Evolutionary conservation across 2,888 invertebrate genomes (phyloP).

Genomic region (Tetropium fuscum): DNA sequence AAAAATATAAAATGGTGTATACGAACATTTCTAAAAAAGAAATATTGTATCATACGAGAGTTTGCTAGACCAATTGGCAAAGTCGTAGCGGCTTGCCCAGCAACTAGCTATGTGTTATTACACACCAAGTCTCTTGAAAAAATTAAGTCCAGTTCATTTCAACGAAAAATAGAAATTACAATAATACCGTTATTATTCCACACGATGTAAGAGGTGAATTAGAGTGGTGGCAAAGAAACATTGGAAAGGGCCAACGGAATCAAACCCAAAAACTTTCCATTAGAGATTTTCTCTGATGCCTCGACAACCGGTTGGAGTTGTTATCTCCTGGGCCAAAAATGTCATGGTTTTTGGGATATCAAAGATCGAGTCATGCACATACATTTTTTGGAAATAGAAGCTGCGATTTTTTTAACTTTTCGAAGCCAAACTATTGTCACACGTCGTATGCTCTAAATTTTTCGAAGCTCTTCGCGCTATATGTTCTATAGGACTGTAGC

Average conservation of each 20-base stretch:
- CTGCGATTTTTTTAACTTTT: too few species aligned
- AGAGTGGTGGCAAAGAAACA: conserved; percentile 8
- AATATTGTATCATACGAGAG: neutral
- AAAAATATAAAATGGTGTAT: conserved; percentile 15
- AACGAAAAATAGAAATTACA: neutral
- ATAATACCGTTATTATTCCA: neutral
- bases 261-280: conserved; percentile 9
- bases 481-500: too few species aligned
- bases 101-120: neutral
- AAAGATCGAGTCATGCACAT: conserved; percentile 19
- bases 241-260: conserved; percentile 7
- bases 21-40: conserved; percentile 45
- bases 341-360: conserved; percentile 26
- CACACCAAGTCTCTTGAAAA: neutral
- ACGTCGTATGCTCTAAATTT: too few species aligned
- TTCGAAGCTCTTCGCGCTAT: too few species aligned
- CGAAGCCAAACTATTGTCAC: too few species aligned
- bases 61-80: neutral
- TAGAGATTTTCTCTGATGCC: conserved; percentile 30
- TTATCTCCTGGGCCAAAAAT: conserved; percentile 1
- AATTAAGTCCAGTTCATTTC: neutral
- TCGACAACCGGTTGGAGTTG: conserved; percentile 24
- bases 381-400: conserved; percentile 28
- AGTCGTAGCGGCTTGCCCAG: neutral
- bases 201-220: neutral